Conservation (phyloP, 1,140 invertebrate species). For the Euura lappo region DNA sequence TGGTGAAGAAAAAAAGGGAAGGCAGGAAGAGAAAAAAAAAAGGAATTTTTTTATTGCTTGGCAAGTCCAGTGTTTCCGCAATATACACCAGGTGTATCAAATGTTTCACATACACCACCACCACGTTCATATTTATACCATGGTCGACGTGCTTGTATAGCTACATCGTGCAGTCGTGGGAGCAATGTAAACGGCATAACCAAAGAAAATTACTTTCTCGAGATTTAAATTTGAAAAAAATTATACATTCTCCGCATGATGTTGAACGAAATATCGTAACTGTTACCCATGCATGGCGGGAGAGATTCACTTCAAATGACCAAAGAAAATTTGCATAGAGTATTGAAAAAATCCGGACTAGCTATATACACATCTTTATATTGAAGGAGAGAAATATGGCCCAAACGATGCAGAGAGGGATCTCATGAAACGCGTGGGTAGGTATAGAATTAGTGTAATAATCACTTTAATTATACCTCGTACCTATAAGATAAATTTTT, state of each 20-base stretch:
- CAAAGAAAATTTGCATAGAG: too few relatives aligned
- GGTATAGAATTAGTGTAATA: background rate
- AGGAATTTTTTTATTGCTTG: constrained; percentile 57
- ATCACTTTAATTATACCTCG: background rate
- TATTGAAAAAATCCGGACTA: too few relatives aligned
- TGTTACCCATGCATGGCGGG: too few relatives aligned
- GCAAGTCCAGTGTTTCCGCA: constrained; percentile 56
- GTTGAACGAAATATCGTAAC: too few relatives aligned
- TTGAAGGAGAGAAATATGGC: background rate
- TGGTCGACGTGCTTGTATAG: background rate
- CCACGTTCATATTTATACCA: too few relatives aligned
- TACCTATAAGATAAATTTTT: background rate
- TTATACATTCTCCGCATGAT: too few relatives aligned
- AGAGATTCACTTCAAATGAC: too few relatives aligned
- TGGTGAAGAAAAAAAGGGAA: constrained; percentile 24
- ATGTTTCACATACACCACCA: constrained; percentile 34
- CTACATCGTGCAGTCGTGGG: background rate
- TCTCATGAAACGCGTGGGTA: background rate
- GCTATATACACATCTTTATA: too few relatives aligned
- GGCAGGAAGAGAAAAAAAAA: constrained; percentile 32
- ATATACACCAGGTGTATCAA: constrained; percentile 59
- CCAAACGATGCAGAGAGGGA: background rate
- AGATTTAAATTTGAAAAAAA: too few relatives aligned
- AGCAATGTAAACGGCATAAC: background rate
- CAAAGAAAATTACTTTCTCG: background rate